phyloP scores from a whole-genome alignment of 2,113 vertebrate species.

The Sitta europaea region DNA sequence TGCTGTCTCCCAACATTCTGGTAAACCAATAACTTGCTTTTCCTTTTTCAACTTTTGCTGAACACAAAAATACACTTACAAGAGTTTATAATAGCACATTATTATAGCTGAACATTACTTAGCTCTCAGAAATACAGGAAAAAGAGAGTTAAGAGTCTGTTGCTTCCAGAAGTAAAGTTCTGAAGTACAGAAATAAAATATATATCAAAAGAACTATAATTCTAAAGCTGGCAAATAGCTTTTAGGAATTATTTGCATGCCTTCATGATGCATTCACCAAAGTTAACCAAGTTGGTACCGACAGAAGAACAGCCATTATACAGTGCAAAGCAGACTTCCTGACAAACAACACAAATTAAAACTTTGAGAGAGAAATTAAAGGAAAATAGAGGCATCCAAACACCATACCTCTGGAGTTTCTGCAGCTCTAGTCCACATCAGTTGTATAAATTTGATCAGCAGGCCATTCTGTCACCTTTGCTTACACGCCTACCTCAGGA shows the following conservation, averaged over 20 bases:
- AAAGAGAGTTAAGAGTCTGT: neutral
- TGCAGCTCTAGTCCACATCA: neutral
- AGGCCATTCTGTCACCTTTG: neutral
- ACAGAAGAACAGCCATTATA: neutral
- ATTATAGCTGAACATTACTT: neutral
- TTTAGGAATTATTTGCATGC: neutral
- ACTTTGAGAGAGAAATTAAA: neutral
- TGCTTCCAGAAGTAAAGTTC: neutral
- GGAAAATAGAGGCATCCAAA: neutral
- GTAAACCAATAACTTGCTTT: neutral
- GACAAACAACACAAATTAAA: neutral
- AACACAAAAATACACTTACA: neutral
- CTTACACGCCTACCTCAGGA: rapidly evolving
- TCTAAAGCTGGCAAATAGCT: neutral
- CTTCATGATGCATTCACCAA: neutral
- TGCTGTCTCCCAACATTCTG: neutral
- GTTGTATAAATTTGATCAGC: neutral
- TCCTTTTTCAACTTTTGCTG: neutral
- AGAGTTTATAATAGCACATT: neutral
- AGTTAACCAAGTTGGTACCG: neutral
- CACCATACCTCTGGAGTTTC: neutral
- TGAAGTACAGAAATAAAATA: neutral
- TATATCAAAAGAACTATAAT: neutral
- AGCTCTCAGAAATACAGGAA: neutral
- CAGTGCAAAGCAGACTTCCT: neutral